phyloP scores from a whole-genome alignment of 2,797 vertebrate genomes.

The Sphenopsis melanotis region DNA sequence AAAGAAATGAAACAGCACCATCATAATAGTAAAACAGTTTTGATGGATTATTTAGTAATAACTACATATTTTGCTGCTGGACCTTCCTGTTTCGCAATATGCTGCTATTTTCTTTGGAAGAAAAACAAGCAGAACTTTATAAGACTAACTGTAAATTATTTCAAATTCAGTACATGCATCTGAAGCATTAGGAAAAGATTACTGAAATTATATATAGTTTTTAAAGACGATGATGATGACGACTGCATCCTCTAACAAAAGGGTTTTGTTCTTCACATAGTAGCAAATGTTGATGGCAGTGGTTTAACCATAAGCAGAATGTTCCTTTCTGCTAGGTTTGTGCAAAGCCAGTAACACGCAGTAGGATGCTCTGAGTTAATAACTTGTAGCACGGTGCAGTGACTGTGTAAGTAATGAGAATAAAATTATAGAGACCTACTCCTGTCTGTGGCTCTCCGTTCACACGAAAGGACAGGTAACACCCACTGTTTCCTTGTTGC shows the following conservation, averaged over 20 bases:
- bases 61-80: constrained; percentile 21
- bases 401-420: constrained; percentile 18
- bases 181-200: background rate
- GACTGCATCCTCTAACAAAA: constrained; percentile 2
- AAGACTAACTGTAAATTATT: background rate
- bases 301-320: background rate
- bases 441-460: constrained; percentile 3
- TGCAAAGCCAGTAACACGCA: background rate
- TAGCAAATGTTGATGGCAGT: background rate
- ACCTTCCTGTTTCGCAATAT: constrained; percentile 19
- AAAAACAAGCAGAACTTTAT: background rate
- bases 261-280: background rate
- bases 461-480: background rate
- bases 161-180: background rate
- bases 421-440: constrained; percentile 2
- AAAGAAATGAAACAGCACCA: background rate
- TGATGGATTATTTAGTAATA: constrained; percentile 20
- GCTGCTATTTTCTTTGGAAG: constrained; percentile 30
- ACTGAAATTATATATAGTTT: background rate
- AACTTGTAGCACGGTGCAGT: background rate
- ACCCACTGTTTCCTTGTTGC: background rate
- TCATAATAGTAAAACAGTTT: background rate
- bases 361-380: background rate
- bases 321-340: constrained; percentile 14
- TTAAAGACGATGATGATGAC: background rate